A percentile compares a stretch with the other conserved stretches of the same genome.
phyloP scores from a whole-genome alignment of 2,113 vertebrate species.

The Indri indri region DNA sequence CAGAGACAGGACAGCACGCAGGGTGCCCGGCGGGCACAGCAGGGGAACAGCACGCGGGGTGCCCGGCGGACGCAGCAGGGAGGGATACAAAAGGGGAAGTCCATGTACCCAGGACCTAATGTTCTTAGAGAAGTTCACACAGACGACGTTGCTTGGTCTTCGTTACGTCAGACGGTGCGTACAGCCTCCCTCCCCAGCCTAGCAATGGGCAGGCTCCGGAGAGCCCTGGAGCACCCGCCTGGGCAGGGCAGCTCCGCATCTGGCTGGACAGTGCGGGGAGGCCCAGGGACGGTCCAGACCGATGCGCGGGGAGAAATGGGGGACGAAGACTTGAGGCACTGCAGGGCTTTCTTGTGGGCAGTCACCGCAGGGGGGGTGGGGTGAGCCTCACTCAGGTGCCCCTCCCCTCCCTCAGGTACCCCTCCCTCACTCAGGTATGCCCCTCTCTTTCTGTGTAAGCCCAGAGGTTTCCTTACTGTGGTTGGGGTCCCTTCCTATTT shows the following conservation, averaged over 20 bases:
- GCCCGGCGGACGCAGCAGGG: too few species aligned
- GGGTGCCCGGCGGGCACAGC: too few species aligned
- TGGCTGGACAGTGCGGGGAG: not conserved
- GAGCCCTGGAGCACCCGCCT: not conserved
- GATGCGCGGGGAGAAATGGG: too few species aligned
- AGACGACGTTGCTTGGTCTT: not conserved
- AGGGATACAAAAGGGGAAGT: not conserved
- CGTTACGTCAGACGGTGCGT: not conserved
- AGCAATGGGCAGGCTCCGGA: not conserved
- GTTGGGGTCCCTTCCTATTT: not conserved
- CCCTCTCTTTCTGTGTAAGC: not conserved
- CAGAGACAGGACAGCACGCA: too few species aligned
- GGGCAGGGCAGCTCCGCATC: too few species aligned
- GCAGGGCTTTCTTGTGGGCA: accelerated
- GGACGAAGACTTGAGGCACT: accelerated
- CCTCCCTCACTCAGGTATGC: not conserved
- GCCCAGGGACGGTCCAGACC: too few species aligned
- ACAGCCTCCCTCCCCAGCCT: not conserved
- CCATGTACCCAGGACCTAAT: too few species aligned
- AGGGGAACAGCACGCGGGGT: too few species aligned
- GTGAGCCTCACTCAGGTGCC: not conserved
- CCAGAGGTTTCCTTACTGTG: not conserved
- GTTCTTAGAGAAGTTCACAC: too few species aligned
- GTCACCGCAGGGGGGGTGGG: too few species aligned
- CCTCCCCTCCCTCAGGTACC: not conserved